phyloP scores from a whole-genome alignment of 2,113 vertebrate species.

The Sterna hirundo region DNA sequence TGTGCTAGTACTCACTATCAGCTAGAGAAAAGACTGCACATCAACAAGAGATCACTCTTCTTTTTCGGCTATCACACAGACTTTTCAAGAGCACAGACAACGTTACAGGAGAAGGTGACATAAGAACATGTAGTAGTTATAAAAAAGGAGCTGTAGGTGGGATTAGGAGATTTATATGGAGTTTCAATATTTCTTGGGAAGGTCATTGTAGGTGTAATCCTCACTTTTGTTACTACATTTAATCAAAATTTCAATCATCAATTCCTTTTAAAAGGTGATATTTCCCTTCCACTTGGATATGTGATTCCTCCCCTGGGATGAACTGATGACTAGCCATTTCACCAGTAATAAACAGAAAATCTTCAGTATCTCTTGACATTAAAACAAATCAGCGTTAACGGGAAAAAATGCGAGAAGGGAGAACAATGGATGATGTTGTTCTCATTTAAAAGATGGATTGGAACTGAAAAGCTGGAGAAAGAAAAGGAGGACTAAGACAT shows the following conservation, averaged over 20 bases:
- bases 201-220: not conserved
- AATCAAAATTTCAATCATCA: conserved; percentile 42
- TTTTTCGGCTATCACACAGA: not conserved
- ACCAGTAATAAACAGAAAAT: conserved; percentile 40
- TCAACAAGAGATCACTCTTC: not conserved
- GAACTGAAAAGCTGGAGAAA: conserved; percentile 7
- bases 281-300: conserved; percentile 15
- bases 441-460: not conserved
- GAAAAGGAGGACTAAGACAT: not conserved
- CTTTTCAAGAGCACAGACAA: conserved; percentile 1
- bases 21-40: not conserved
- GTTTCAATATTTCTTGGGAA: conserved; percentile 15
- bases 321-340: conserved; percentile 34
- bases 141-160: not conserved
- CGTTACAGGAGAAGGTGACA: conserved; percentile 12
- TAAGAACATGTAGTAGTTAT: not conserved
- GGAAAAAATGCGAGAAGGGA: not conserved
- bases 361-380: conserved; percentile 8
- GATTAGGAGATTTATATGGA: not conserved
- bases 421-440: conserved; percentile 10
- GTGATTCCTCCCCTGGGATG: conserved; percentile 1
- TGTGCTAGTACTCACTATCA: not conserved
- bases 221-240: not conserved
- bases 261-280: not conserved
- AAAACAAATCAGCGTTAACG: not conserved